Evolutionary conservation across 2,113 vertebrate genomes (phyloP).

Genomic region (Okapia johnstoni): DNA sequence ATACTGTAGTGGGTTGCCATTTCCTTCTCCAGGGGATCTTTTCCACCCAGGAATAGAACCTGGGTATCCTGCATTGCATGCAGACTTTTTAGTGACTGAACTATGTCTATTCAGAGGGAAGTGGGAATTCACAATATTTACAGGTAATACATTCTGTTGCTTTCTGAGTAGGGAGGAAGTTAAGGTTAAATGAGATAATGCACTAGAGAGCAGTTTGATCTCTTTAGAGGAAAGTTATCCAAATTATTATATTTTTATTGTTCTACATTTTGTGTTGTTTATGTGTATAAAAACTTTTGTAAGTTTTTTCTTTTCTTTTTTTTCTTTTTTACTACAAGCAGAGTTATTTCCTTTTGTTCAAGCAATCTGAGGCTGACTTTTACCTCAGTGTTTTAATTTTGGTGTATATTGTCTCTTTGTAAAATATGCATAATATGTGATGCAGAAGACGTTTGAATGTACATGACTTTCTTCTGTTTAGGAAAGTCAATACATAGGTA

Average conservation of each 20-base stretch:
- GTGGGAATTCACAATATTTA: background rate
- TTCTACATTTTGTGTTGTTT: background rate
- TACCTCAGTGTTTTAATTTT: background rate
- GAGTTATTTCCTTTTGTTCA: background rate
- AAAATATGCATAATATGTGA: background rate
- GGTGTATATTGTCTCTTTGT: background rate
- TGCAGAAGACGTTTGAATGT: background rate
- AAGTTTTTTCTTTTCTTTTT: background rate
- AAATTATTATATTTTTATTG: background rate
- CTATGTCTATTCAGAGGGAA: background rate
- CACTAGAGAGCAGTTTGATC: background rate
- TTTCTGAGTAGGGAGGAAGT: background rate
- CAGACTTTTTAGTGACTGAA: background rate
- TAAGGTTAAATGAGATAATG: slow-evolving; percentile 14
- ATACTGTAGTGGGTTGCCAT: background rate
- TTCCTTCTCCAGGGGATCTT: background rate
- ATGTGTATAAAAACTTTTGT: background rate
- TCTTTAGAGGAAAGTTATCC: background rate
- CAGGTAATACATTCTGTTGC: background rate
- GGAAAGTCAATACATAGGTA: background rate
- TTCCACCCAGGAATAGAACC: fast-evolving
- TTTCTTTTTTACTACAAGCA: background rate
- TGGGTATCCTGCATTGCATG: background rate
- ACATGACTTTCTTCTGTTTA: background rate
- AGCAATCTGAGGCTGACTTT: background rate